phyloP scores from a whole-genome alignment of 2,888 invertebrate species.

The Drosophila pegasa region DNA sequence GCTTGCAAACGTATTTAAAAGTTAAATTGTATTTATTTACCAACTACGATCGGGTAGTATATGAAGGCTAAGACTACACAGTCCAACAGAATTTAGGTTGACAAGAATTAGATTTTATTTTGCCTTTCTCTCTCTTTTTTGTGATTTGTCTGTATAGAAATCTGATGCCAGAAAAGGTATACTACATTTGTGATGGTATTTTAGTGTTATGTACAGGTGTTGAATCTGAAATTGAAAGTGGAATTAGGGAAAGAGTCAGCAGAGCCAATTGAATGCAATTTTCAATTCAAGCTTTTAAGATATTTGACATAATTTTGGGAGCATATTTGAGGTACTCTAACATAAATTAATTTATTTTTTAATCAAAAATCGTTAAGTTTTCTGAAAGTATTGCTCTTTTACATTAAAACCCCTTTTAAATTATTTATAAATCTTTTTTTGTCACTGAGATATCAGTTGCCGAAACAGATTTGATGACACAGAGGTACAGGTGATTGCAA shows the following conservation, averaged over 20 bases:
- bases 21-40: slow-evolving; percentile 4
- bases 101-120: not conserved
- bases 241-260: no score
- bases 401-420: not conserved
- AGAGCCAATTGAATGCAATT: no score
- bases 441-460: not conserved
- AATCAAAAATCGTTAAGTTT: not conserved
- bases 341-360: no score
- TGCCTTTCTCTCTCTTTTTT: not conserved
- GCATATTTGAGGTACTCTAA: no score
- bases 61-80: not conserved
- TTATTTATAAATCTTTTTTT: not conserved
- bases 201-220: no score
- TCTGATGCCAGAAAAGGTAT: not conserved
- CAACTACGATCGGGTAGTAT: not conserved
- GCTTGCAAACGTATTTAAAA: not conserved
- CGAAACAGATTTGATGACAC: no score
- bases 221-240: no score
- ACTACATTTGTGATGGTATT: not conserved
- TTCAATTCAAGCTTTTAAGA: no score
- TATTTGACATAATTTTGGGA: no score
- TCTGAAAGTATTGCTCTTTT: not conserved
- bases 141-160: not conserved
- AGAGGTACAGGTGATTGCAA: no score
- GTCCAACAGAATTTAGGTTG: not conserved